A percentile compares a stretch with the other conserved stretches of the same genome.
Conservation (phyloP, 2,113 vertebrate species). For the Phalacrocorax brasilianus region DNA sequence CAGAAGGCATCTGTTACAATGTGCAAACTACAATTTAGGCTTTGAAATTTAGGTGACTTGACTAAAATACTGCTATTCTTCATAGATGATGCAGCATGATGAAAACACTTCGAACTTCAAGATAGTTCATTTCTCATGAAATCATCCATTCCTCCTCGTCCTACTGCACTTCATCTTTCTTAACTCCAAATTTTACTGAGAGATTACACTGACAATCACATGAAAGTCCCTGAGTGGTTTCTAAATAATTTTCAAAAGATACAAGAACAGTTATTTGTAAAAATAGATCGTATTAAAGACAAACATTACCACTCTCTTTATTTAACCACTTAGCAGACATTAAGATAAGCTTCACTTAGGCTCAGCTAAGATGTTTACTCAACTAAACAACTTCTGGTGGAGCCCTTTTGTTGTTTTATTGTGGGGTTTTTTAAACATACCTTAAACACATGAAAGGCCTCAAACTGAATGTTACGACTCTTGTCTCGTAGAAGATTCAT, state of each 20-base stretch:
- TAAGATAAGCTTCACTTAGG: not conserved
- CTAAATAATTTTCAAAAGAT: not conserved
- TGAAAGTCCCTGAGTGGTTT: not conserved
- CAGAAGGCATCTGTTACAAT: not conserved
- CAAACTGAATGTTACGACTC: conserved; percentile 88
- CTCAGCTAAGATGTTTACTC: not conserved
- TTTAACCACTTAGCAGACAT: not conserved
- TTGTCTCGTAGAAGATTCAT: conserved; percentile 89
- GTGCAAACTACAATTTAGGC: not conserved
- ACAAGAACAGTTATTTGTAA: not conserved
- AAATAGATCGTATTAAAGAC: not conserved
- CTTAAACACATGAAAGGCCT: conserved; percentile 89
- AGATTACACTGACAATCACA: not conserved
- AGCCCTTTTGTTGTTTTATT: not conserved
- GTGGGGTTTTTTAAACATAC: conserved; percentile 19
- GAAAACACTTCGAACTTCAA: not conserved
- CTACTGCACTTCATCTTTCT: not conserved
- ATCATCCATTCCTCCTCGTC: not conserved
- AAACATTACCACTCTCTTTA: not conserved
- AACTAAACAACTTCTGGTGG: not conserved
- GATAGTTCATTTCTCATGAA: not conserved
- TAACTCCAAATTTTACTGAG: not conserved
- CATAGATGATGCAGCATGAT: not conserved
- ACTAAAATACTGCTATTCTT: not conserved
- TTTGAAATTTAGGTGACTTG: not conserved